Evolutionary conservation across 2,113 vertebrate genomes (phyloP).

Genomic region (Psittacus erithacus): DNA sequence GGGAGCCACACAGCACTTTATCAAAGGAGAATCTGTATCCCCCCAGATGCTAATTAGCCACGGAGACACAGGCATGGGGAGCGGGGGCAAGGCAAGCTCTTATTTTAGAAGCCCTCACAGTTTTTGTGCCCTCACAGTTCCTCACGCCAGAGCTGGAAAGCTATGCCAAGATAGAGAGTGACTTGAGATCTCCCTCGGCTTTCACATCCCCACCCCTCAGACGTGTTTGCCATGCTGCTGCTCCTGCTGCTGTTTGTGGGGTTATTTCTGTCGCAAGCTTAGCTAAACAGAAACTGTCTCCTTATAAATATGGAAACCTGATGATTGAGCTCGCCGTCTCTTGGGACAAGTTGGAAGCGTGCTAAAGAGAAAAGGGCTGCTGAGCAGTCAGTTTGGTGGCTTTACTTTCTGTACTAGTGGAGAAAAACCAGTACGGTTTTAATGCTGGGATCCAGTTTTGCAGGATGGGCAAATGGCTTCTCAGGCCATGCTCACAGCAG

Average conservation of each 20-base stretch:
- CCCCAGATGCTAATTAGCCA: background rate
- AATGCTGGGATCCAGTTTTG: background rate
- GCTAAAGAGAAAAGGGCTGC: background rate
- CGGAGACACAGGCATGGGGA: background rate
- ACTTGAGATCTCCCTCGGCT: background rate
- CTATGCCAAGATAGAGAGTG: fast-evolving
- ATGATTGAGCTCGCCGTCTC: background rate
- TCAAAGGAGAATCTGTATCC: conserved; percentile 34
- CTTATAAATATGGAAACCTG: conserved; percentile 61
- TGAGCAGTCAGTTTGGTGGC: background rate
- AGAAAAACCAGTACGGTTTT: background rate
- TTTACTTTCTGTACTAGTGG: background rate
- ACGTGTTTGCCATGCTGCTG: background rate
- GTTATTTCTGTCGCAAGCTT: conserved; percentile 24
- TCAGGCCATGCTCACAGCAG: fast-evolving
- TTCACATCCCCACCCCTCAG: background rate
- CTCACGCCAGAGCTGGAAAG: background rate
- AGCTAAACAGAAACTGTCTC: conserved; percentile 39
- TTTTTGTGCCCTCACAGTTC: conserved; percentile 1
- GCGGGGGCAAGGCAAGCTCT: fast-evolving
- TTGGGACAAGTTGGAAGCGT: background rate
- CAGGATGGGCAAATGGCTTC: background rate
- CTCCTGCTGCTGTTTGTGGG: background rate
- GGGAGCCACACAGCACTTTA: background rate
- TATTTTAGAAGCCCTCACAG: background rate